Base-by-base conservation (phyloP, 2,113 vertebrate genomes). In the Lasiurus borealis region DNA sequence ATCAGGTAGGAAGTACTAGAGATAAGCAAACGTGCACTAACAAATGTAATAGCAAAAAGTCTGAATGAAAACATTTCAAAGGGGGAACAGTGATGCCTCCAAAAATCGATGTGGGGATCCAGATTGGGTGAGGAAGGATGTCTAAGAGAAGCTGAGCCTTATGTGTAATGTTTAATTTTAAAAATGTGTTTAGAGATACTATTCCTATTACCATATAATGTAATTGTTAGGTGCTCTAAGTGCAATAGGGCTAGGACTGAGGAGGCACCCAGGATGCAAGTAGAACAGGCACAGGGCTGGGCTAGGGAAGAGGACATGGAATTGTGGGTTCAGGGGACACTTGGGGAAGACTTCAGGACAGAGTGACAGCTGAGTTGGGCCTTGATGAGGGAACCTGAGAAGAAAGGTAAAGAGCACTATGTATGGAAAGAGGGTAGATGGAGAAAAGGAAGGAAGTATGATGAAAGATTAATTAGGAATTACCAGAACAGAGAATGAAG, bases 271-370 rank as follows among this genome's bases (percentile, higher is more conserved):
- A 9, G 25, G 50, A 10, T 21, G 13, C 8, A 23, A 50, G 15
- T 7, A 25, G 69, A 31, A 34, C 19, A 50, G n/a, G 21, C 8
- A 0, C 0, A 7, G 21, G 40, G 5, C 2, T 6, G 11, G 9
- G 13, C 21, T 23, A 12, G 40, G 66, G 73, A 50, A 16, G 71
- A 44, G 25, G 50, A 27, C 1, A 10, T 8, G 59, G n/a, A 9
- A 57, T 2, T 0, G 31, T 18, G 5, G 36, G 73, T 31, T 3
- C 0, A 23, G 29, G 6, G 36, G 73, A 6, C n/a, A 5, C 52
- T 36, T 44, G 11, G 57, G 13, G 14, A 64, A 75, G n/a, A 31
- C 29, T 25, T 69, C 50, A 40, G 46, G 16, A n/a, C 36, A 34
- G 31, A 16, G 62, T 11, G 19, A 12, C 8, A 0, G 8, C 25